Percentiles rank a stretch among this genome's conserved stretches.
Conservation (phyloP, 92 coral and sea anemone genomes). For the Umimayanthus kanabou region DNA sequence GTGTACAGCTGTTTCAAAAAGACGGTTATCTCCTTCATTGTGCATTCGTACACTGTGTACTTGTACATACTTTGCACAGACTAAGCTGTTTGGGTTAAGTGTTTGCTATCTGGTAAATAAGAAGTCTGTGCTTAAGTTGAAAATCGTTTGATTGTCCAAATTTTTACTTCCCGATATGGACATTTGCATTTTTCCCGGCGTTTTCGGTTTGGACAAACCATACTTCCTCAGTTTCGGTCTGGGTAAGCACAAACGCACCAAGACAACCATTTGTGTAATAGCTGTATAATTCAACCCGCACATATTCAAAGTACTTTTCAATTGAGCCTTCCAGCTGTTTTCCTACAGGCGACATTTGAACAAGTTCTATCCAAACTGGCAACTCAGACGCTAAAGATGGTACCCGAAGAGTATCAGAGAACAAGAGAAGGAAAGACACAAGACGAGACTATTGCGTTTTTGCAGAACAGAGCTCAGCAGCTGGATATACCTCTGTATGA, state of each 20-base stretch:
- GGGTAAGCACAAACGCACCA: background rate
- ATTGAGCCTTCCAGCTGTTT: background rate
- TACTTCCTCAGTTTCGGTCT: background rate
- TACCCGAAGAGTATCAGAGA: constrained; percentile 45
- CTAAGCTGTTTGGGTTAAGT: background rate
- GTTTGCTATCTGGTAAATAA: background rate
- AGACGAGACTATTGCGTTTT: constrained; percentile 32
- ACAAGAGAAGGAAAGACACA: constrained; percentile 40
- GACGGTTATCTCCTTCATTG: too few species aligned
- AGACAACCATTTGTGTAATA: background rate
- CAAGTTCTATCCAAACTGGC: constrained; percentile 46
- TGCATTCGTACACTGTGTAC: too few species aligned
- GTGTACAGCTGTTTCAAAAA: too few species aligned
- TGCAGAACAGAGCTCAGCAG: constrained; percentile 42
- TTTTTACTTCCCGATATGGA: too few species aligned
- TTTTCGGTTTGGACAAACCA: background rate
- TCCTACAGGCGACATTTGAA: constrained; percentile 52
- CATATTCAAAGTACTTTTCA: too few species aligned
- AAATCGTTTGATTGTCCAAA: too few species aligned
- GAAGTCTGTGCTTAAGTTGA: too few species aligned
- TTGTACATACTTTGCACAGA: too few species aligned
- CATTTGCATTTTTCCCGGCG: background rate
- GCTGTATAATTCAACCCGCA: background rate
- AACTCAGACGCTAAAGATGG: constrained; percentile 49
- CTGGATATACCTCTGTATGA: constrained; percentile 56